These are phyloP conservation scores for Taxidea taxus DNA, from an alignment of 2,113 vertebrate species.

Conservation along the genomic window DNA sequence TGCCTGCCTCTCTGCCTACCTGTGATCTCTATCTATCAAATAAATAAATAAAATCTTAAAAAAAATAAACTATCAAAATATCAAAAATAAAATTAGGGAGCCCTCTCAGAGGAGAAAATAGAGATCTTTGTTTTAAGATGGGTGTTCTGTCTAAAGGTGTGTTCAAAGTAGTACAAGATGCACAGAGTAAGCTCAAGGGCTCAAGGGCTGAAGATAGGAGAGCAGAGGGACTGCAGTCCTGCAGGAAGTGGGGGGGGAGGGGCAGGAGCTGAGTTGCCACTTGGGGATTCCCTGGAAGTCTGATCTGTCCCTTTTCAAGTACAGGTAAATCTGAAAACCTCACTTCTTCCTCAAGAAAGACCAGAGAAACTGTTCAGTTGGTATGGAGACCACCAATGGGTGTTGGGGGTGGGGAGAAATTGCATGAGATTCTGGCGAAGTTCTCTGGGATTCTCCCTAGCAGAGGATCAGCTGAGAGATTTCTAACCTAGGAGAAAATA, in stretches of 20 bases:
- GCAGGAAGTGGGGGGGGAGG: fast-evolving
- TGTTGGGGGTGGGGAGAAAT: neutral
- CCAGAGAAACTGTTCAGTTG: neutral
- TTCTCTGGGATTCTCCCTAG: neutral
- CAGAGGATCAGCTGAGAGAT: neutral
- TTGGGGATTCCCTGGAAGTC: neutral
- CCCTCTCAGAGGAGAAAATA: neutral
- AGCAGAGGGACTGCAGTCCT: neutral
- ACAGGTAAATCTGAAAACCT: neutral
- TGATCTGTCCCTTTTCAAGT: neutral
- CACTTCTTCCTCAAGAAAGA: neutral
- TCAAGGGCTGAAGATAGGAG: neutral
- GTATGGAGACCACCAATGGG: no score
- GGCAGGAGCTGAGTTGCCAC: neutral
- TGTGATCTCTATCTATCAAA: no score
- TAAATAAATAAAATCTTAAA: no score
- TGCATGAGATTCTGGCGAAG: neutral
- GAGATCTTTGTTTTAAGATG: neutral
- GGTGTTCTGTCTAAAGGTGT: neutral
- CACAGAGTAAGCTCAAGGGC: neutral
- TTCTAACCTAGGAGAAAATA: neutral
- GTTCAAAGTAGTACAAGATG: neutral
- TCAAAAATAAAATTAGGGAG: neutral
- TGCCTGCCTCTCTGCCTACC: no score
- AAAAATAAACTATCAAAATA: no score